These are phyloP conservation scores for Chrysochloris asiatica DNA, from an alignment of 2,113 vertebrate genomes.

Conservation along the genomic window DNA sequence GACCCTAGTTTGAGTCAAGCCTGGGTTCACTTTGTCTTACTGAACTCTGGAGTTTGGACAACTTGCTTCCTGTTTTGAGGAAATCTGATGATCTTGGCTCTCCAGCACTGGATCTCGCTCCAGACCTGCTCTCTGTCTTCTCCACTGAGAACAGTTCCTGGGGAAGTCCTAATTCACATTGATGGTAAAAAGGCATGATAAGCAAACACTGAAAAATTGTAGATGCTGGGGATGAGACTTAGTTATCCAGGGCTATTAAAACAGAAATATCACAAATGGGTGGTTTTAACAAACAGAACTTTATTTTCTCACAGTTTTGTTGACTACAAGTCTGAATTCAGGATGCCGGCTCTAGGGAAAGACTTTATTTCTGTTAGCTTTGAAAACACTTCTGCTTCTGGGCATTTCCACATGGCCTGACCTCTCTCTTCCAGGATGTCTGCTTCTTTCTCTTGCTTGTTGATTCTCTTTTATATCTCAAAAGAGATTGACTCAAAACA, in stretches of 20 bases:
- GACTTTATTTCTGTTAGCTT: neutral
- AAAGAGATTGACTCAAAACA: neutral
- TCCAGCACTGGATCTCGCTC: neutral
- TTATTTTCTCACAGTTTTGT: neutral
- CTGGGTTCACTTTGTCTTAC: neutral
- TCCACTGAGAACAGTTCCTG: too few relatives aligned
- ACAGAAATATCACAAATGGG: neutral
- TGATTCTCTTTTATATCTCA: neutral
- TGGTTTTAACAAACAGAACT: neutral
- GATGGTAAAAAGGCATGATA: neutral
- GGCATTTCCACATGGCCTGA: neutral
- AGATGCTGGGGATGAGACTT: neutral
- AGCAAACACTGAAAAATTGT: neutral
- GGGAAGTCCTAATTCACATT: neutral
- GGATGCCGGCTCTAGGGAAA: neutral
- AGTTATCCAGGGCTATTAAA: neutral
- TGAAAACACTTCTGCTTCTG: neutral
- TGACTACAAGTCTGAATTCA: too few relatives aligned
- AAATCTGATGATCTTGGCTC: neutral
- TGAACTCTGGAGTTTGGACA: neutral
- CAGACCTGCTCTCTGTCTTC: neutral
- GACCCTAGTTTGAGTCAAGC: neutral
- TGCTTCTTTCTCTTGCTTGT: neutral
- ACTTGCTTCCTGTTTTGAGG: neutral
- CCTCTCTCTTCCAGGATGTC: neutral